Base-by-base conservation (phyloP, 2,113 vertebrate species). In the Saccopteryx leptura region DNA sequence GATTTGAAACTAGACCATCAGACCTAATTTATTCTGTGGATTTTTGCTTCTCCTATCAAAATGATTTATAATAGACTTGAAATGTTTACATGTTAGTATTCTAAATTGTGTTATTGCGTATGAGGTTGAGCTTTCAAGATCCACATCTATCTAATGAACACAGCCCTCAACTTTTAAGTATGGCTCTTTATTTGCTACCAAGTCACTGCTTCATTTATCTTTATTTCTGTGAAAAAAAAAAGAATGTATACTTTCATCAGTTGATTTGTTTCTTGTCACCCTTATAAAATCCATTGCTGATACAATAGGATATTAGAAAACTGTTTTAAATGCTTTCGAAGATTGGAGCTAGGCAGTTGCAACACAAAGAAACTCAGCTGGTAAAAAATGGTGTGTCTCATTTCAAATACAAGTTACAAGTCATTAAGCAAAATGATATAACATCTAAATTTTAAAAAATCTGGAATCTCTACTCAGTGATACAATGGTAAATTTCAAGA, bases 401-500 rank as follows among this genome's bases (percentile, higher is more conserved):
- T 74, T 93, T n/a, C 28, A 96, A 61, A 80, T 84, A 69, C 23
- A 91, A 84, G 63, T 68, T 78, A 56, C 63, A 10, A 89, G 39
- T 61, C 39, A 84, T 85, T 93, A 84, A 79, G 15, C 71, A 93
- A 90, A 93, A 66, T 88, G 11, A 56, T 80, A 56, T 58, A 79
- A 63, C 72, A 2, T 88, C 17, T 81, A 65, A 2, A 60, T 54
- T 87, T 39, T 75, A 61, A 1, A 71, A 90, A 82, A 76, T 39
- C 46, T 60, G 81, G 4, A 86, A 60, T 54, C 39, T 31, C 23
- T 88, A 58, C 23, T 87, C 61, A 93, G 61, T 84, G 71, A 15
- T 94, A 12, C 39, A 71, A 81, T 9, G 61, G 13, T 60, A n/a
- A 93, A 74, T 91, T 89, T 89, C n/a, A 91, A 81, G 78, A 93